Percentiles rank a stretch among this genome's conserved stretches.
Evolutionary conservation across 2,797 vertebrate genomes (phyloP).

Genomic region (Neostethus bicornis): DNA sequence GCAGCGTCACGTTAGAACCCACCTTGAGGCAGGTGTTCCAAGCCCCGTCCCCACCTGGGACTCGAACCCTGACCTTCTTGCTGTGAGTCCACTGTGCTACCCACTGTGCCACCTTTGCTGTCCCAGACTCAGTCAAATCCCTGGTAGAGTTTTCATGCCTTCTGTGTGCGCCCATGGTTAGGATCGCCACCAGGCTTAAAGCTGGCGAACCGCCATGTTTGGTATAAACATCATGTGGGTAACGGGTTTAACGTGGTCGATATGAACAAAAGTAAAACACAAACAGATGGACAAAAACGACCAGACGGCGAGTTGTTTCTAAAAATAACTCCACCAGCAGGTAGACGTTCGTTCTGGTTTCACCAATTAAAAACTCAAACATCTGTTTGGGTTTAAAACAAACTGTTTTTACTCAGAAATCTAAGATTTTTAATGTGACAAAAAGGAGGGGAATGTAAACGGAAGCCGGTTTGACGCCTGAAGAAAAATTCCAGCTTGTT

Average conservation of each 20-base stretch:
- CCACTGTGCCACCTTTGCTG: no score
- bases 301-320: constrained; percentile 12
- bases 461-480: no score
- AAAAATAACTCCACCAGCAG: constrained; percentile 17
- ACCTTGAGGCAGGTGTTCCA: no score
- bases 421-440: no score
- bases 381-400: neutral
- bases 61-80: no score
- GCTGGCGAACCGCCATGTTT: neutral
- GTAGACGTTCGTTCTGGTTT: constrained; percentile 22
- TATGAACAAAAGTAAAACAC: neutral
- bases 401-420: no score
- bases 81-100: no score
- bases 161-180: constrained; percentile 17
- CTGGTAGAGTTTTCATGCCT: no score
- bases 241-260: neutral
- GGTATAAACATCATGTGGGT: constrained; percentile 3
- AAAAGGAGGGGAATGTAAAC: neutral
- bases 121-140: no score
- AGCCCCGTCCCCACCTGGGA: no score
- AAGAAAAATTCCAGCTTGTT: neutral
- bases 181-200: constrained; percentile 27
- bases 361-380: constrained; percentile 21
- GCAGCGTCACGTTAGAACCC: no score
- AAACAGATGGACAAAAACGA: neutral